Conservation (phyloP, 2,797 vertebrate genomes). For the Apogon hyalosoma region DNA sequence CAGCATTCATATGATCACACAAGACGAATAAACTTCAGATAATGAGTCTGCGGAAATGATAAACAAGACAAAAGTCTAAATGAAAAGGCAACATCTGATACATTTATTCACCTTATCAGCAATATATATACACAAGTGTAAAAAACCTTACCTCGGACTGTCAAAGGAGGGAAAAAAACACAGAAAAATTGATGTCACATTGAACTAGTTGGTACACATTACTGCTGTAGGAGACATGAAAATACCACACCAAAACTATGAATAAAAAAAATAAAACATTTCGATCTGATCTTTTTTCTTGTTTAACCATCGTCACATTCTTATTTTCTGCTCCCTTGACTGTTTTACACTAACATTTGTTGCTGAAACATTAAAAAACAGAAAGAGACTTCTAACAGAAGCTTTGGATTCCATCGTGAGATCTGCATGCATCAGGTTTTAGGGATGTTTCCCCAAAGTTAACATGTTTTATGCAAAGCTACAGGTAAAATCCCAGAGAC, state of each 20-base stretch:
- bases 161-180: conserved; percentile 33
- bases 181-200: too few relatives aligned
- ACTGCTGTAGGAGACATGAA: conserved; percentile 21
- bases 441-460: conserved; percentile 1
- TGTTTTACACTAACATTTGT: conserved; percentile 17
- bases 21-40: background rate
- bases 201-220: background rate
- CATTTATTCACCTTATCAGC: conserved; percentile 73
- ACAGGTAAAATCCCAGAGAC: conserved; percentile 50
- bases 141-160: conserved; percentile 31
- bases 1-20: background rate
- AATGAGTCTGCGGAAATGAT: background rate
- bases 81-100: conserved; percentile 71
- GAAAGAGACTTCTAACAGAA: conserved; percentile 17
- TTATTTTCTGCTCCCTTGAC: background rate
- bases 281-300: conserved; percentile 7
- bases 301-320: background rate
- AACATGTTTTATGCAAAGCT: conserved; percentile 14
- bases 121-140: conserved; percentile 73
- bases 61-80: conserved; percentile 3
- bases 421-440: conserved; percentile 10
- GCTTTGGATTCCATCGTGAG: background rate
- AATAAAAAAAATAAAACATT: conserved; percentile 38
- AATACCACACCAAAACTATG: conserved; percentile 20
- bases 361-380: conserved; percentile 22